These are phyloP conservation scores for Pelodiscus sinensis DNA, from an alignment of 2,113 vertebrate species.

Conservation along the genomic window DNA sequence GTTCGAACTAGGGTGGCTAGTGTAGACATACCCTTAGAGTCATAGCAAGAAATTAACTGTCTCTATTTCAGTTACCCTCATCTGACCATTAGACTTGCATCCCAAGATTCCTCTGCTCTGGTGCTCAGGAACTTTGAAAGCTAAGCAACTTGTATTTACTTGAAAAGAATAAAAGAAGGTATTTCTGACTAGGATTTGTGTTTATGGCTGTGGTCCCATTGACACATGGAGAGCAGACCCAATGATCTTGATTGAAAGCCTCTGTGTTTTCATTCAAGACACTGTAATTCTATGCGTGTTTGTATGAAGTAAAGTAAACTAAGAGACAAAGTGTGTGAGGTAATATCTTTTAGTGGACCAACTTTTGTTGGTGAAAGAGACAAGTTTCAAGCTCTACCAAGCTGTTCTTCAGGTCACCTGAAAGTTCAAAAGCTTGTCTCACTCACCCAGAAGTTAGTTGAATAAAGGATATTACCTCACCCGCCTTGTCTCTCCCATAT, in stretches of 20 bases:
- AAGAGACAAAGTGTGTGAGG: no score
- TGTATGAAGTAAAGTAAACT: no score
- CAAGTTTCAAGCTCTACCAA: no score
- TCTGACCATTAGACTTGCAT: background rate
- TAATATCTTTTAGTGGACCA: no score
- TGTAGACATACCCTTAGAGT: no score
- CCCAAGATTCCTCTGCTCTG: background rate
- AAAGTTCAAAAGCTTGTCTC: no score
- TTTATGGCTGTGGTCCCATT: background rate
- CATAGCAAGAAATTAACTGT: background rate
- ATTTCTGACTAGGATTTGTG: background rate
- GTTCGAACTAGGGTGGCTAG: no score
- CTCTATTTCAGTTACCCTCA: background rate
- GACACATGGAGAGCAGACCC: background rate
- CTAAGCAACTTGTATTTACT: accelerated
- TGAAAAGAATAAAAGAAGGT: background rate
- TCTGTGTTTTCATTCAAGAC: background rate
- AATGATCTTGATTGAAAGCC: background rate
- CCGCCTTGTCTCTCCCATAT: no score
- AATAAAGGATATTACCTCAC: no score
- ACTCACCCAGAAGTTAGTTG: no score
- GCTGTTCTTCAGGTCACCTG: no score
- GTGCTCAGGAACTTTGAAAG: background rate
- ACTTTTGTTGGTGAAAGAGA: no score
- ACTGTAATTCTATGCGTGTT: background rate